A percentile compares a stretch with the other conserved stretches of the same genome.
Evolutionary conservation across 1,140 invertebrate species (phyloP).

Genomic region (Chelonus insularis): DNA sequence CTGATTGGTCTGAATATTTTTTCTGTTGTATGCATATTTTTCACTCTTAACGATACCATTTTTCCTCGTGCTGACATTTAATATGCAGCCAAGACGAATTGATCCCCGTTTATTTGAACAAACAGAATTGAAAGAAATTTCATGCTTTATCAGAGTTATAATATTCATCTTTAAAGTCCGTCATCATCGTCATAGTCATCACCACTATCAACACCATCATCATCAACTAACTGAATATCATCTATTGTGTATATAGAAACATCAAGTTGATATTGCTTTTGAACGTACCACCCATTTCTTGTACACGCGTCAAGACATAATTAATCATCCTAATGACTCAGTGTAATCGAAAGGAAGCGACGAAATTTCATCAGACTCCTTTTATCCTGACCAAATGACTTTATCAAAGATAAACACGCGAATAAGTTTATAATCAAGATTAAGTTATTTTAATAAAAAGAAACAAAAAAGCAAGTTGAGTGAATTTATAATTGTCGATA

Average conservation of each 20-base stretch:
- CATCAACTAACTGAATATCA: too few species aligned
- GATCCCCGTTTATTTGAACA: too few species aligned
- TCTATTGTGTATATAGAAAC: too few species aligned
- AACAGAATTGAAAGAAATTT: too few species aligned
- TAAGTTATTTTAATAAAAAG: background rate
- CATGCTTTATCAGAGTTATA: too few species aligned
- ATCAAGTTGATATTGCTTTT: too few species aligned
- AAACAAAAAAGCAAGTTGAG: background rate
- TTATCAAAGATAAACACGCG: constrained; percentile 18
- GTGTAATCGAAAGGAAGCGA: constrained; percentile 21
- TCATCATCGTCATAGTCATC: too few species aligned
- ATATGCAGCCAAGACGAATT: constrained; percentile 4
- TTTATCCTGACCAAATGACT: background rate
- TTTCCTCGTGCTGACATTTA: constrained; percentile 37
- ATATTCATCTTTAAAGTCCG: too few species aligned
- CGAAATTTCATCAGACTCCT: constrained; percentile 20
- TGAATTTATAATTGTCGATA: constrained; percentile 11
- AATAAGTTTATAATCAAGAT: constrained; percentile 9
- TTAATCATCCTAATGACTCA: constrained; percentile 29
- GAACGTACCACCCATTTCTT: constrained; percentile 5
- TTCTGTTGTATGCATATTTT: background rate
- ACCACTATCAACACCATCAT: too few species aligned
- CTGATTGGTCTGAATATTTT: constrained; percentile 50
- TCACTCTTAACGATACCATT: constrained; percentile 27
- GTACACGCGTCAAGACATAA: constrained; percentile 21